Evolutionary conservation across 2,113 vertebrate genomes (phyloP).

Genomic region (Esox niger): DNA sequence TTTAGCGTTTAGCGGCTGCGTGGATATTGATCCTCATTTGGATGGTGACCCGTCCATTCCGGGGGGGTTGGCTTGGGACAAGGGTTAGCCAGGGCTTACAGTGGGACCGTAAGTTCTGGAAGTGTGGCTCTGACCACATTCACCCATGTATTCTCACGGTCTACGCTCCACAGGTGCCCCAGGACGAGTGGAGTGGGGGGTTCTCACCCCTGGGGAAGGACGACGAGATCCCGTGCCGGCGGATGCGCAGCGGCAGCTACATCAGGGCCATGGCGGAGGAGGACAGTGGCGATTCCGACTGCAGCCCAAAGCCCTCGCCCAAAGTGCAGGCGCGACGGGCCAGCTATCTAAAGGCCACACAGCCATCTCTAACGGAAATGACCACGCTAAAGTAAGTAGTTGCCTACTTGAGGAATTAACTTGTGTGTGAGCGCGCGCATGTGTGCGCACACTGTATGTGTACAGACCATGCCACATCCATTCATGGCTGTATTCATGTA

Average conservation of each 20-base stretch:
- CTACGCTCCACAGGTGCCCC: slow-evolving; percentile 81
- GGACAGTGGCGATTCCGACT: slow-evolving; percentile 90
- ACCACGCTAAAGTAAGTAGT: slow-evolving; percentile 79
- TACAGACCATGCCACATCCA: no score
- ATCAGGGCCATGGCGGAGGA: slow-evolving; percentile 98
- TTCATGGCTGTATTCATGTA: no score
- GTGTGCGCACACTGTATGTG: no score
- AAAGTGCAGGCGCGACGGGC: slow-evolving; percentile 92
- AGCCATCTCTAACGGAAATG: slow-evolving; percentile 94
- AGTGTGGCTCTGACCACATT: background rate
- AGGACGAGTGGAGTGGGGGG: slow-evolving; percentile 85
- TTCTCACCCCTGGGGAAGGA: slow-evolving; percentile 84
- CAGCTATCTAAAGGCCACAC: slow-evolving; percentile 98
- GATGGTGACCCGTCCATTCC: background rate
- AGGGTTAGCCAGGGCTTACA: background rate
- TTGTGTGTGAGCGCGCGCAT: no score
- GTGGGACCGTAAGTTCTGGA: background rate
- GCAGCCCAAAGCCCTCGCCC: slow-evolving; percentile 89
- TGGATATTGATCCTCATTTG: background rate
- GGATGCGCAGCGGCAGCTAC: slow-evolving; percentile 97
- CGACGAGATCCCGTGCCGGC: slow-evolving; percentile 87
- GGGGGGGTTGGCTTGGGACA: background rate
- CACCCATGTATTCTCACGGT: background rate
- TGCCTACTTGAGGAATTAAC: no score
- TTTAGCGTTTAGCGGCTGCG: no score